These are phyloP conservation scores for Falco berigora DNA, from an alignment of 2,797 vertebrate genomes.

Conservation along the genomic window DNA sequence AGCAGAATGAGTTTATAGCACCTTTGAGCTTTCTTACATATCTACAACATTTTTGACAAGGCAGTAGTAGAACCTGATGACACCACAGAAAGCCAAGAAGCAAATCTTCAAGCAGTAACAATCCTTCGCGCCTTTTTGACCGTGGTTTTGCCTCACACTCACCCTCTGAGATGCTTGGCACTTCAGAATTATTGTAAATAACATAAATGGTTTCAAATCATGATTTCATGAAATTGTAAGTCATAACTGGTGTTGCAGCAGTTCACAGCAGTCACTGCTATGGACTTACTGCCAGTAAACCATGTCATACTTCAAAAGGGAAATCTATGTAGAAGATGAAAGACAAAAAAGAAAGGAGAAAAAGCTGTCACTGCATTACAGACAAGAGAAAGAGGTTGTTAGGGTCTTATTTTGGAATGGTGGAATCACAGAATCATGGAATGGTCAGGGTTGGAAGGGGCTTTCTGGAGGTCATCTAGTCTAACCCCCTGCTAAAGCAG, in stretches of 20 bases:
- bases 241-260: neutral
- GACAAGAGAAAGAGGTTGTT: neutral
- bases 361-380: neutral
- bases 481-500: too few relatives aligned
- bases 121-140: neutral
- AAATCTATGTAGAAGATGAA: neutral
- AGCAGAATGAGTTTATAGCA: neutral
- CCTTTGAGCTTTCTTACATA: neutral
- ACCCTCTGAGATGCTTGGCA: neutral
- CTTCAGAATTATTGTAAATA: neutral
- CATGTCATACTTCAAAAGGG: neutral
- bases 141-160: neutral
- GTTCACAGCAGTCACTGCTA: neutral
- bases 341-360: neutral
- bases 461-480: too few relatives aligned
- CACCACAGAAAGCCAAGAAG: neutral
- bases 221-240: neutral
- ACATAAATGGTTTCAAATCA: neutral
- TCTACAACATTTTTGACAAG: neutral
- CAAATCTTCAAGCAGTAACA: neutral
- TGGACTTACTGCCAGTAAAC: neutral
- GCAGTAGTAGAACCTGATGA: neutral
- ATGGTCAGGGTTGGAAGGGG: too few relatives aligned
- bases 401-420: neutral
- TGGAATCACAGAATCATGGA: too few relatives aligned